These are phyloP conservation scores for Sebastes trivittatus DNA, from an alignment of 2,797 vertebrate species.

Conservation along the genomic window DNA sequence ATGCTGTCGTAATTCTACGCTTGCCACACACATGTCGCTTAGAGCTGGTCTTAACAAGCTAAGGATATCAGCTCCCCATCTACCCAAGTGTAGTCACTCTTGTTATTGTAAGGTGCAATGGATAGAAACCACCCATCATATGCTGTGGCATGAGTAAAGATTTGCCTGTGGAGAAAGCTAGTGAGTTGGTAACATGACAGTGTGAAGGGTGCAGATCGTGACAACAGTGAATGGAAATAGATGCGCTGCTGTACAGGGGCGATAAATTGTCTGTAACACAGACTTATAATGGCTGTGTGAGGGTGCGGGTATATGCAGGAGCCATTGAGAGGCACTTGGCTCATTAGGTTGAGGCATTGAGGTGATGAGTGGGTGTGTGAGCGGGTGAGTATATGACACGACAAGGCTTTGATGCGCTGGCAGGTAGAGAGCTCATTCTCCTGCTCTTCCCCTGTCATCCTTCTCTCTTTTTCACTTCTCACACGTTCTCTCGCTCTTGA, in stretches of 20 bases:
- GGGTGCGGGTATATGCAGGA: conserved; percentile 25
- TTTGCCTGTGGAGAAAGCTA: conserved; percentile 15
- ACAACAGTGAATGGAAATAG: conserved; percentile 51
- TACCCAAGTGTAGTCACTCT: neutral
- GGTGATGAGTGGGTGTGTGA: conserved; percentile 71
- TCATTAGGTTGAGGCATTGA: conserved; percentile 78
- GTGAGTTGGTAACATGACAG: conserved; percentile 36
- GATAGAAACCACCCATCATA: conserved; percentile 8
- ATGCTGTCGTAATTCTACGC: neutral
- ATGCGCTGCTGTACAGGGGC: conserved; percentile 23
- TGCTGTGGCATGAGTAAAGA: neutral
- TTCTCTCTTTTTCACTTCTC: conserved; percentile 46
- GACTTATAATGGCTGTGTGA: conserved; percentile 52
- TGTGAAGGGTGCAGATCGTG: conserved; percentile 47
- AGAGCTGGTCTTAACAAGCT: neutral
- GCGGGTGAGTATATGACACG: conserved; percentile 62
- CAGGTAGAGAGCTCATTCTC: conserved; percentile 74
- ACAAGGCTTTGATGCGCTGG: conserved; percentile 73
- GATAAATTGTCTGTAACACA: conserved; percentile 50
- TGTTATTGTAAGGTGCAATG: neutral
- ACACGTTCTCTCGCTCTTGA: conserved; percentile 52
- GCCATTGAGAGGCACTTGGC: conserved; percentile 70
- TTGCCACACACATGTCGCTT: neutral
- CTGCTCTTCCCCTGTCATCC: conserved; percentile 60
- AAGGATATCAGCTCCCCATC: neutral